phyloP scores from a whole-genome alignment of 2,888 invertebrate genomes.

The Caenorhabditis afra region DNA sequence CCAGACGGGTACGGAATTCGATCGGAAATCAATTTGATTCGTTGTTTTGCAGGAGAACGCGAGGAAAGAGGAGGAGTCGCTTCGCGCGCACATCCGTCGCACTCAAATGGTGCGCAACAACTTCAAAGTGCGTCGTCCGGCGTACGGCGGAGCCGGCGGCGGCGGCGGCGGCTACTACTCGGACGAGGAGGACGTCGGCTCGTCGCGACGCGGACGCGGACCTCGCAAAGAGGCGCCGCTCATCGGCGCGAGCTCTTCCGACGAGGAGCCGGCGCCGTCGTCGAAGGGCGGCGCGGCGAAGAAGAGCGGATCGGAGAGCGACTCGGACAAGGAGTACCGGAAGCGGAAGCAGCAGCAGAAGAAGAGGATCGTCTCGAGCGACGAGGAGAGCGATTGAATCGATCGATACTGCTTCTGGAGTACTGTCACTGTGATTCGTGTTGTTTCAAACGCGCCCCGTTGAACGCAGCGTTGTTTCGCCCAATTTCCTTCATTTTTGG shows the following conservation, averaged over 20 bases:
- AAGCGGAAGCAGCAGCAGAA: conserved; percentile 61
- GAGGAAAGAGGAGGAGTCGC: conserved; percentile 95
- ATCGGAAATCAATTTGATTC: too few relatives aligned
- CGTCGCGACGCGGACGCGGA: conserved; percentile 29
- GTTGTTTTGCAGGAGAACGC: conserved; percentile 66
- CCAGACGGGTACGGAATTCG: conserved; percentile 81
- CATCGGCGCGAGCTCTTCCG: conserved; percentile 51
- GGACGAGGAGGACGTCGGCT: conserved; percentile 46
- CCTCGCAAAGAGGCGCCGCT: conserved; percentile 64
- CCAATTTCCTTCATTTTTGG: too few relatives aligned
- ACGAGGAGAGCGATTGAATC: conserved; percentile 64
- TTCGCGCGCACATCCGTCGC: conserved; percentile 89
- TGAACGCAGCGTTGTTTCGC: too few relatives aligned
- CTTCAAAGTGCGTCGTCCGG: conserved; percentile 40
- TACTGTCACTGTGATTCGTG: too few relatives aligned
- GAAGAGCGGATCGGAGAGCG: conserved; percentile 54
- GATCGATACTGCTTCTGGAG: too few relatives aligned
- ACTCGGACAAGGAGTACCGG: conserved; percentile 65
- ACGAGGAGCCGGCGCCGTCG: neutral
- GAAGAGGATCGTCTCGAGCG: conserved; percentile 68
- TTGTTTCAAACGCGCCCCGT: too few relatives aligned
- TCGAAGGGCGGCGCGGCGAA: conserved; percentile 28
- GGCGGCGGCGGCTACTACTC: conserved; percentile 27
- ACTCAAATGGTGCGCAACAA: conserved; percentile 51
- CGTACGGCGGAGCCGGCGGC: conserved; percentile 29